Base-by-base conservation (phyloP, 2,113 vertebrate genomes). In the Pluvianellus socialis region DNA sequence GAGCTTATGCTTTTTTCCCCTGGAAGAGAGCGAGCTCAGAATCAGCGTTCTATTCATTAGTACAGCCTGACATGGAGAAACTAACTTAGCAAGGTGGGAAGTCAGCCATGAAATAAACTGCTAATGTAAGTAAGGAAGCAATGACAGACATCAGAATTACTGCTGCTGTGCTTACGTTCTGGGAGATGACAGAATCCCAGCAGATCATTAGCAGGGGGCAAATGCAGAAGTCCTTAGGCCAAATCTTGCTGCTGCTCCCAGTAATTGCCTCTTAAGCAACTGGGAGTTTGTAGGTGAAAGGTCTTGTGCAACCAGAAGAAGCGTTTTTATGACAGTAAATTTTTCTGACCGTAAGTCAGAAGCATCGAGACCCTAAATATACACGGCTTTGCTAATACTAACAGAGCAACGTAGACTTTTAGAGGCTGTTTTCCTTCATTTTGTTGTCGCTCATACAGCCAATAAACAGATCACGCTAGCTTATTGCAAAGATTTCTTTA, bases 131-230 rank as follows among this genome's bases (percentile, higher is more conserved):
- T 79, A 79, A 86, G 89, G 66, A 77, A 86, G 53, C 58, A 90
- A 26, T 91, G 84, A 75, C 77, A 87, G 87, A 40, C 49, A 76
- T 42, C 58, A 70, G 63, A 87, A 76, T 82, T 68, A 67, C 62
- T 87, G 77, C 53, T 82, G 62, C 88, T 85, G 4, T 47, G 70
- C 70, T 82, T 42, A 35, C 20, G n/a, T 70, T 75, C 67, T 59
- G 87, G 90, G 72, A 91, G 53, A 80, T 58, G 77, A 50, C 86
- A 91, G 87, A 61, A 86, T 61, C 59, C 63, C 81, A 88, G 81
- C 49, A 90, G 71, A 80, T 86, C 86, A 90, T 94, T 96, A 96
- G 84, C 77, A 85, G 74, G 58, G 84, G 74, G 32, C 74, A 93
- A 81, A 70, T 14, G 53, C 71, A 95, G 81, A 85, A 92, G 58